Percentiles rank a stretch among this genome's conserved stretches.
phyloP scores from a whole-genome alignment of 2,113 vertebrate genomes.

The Heptranchias perlo region DNA sequence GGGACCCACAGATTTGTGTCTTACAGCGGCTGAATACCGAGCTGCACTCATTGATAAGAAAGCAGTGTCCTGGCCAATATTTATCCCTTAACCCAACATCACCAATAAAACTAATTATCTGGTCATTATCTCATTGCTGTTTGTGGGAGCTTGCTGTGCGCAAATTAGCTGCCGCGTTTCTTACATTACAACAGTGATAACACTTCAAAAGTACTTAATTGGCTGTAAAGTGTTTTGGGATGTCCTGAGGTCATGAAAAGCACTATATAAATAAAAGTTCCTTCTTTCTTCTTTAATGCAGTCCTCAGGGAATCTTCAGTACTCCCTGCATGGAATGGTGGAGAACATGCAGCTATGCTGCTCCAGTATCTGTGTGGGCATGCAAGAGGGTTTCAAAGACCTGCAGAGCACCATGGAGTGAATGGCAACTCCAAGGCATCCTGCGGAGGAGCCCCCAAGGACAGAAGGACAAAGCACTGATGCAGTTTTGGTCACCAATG shows the following conservation, averaged over 20 bases:
- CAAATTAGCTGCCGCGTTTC: neutral
- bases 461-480: too few relatives aligned
- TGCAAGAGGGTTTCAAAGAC: neutral
- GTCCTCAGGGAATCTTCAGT: neutral
- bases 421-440: too few relatives aligned
- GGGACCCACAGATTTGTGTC: neutral
- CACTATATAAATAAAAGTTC: neutral
- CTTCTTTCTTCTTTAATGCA: neutral
- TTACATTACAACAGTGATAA: neutral
- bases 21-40: neutral
- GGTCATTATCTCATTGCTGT: neutral
- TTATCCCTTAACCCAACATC: neutral
- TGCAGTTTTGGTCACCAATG: too few relatives aligned
- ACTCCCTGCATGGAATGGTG: neutral
- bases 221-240: conserved; percentile 12
- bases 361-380: neutral
- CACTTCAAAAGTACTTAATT: neutral
- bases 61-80: neutral
- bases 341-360: neutral
- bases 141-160: too few relatives aligned
- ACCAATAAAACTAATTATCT: neutral
- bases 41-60: neutral
- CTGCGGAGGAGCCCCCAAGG: too few relatives aligned
- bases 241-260: neutral
- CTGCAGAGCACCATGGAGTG: too few relatives aligned